Conservation (phyloP, 2,888 invertebrate genomes). For the Myopa testacea region DNA sequence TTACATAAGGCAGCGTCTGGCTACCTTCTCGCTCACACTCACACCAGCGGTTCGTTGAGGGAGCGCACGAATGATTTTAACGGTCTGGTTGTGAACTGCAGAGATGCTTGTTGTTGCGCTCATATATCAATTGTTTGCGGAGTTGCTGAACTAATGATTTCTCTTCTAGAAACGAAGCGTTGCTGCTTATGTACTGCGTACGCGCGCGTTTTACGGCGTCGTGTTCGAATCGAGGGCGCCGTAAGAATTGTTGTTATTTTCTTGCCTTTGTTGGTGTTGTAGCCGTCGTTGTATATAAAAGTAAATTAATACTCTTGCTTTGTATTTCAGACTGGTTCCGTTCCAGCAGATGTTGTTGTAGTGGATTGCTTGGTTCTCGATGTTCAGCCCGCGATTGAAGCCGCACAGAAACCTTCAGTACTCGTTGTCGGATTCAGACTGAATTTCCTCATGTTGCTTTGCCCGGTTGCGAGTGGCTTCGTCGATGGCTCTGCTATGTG, state of each 20-base stretch:
- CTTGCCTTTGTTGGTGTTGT: slow-evolving; percentile 33
- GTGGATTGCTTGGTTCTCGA: neutral
- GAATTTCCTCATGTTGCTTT: slow-evolving; percentile 34
- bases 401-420: slow-evolving; percentile 43
- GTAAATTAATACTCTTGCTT: slow-evolving; percentile 36
- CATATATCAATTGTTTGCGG: too few species aligned
- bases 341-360: slow-evolving; percentile 33
- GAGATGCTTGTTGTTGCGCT: too few species aligned
- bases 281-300: slow-evolving; percentile 7
- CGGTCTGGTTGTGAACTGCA: slow-evolving; percentile 15
- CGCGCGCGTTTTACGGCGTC: slow-evolving; percentile 11
- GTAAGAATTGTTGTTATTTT: slow-evolving; percentile 7
- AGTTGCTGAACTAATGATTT: neutral
- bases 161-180: neutral
- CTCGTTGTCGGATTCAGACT: slow-evolving; percentile 48
- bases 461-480: neutral
- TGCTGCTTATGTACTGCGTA: neutral
- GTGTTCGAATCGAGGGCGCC: slow-evolving; percentile 1
- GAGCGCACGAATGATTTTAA: slow-evolving; percentile 9
- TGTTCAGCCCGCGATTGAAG: neutral
- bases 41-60: neutral
- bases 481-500: slow-evolving; percentile 12
- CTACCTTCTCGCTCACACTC: slow-evolving; percentile 37
- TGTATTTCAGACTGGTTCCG: slow-evolving; percentile 41
- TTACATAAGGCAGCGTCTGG: slow-evolving; percentile 32